phyloP scores from a whole-genome alignment of 2,113 vertebrate genomes.

The Nicator chloris region DNA sequence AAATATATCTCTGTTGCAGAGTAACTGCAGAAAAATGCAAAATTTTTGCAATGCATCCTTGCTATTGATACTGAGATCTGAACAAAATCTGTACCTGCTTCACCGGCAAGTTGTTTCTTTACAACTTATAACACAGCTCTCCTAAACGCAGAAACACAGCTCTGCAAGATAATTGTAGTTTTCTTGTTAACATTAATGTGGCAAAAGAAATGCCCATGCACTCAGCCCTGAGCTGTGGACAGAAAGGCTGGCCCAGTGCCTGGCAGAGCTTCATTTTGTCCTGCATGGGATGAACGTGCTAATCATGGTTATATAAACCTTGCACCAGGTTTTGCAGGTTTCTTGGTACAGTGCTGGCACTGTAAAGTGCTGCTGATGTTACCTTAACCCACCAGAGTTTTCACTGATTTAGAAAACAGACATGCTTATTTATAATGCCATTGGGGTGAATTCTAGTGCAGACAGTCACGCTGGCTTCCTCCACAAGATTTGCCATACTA shows the following conservation, averaged over 20 bases:
- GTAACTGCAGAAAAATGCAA: not conserved
- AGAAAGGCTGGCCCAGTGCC: not conserved
- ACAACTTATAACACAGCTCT: not conserved
- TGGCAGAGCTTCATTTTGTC: not conserved
- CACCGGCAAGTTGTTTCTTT: not conserved
- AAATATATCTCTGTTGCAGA: not conserved
- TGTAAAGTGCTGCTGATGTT: not conserved
- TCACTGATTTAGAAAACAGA: not conserved
- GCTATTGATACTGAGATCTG: not conserved
- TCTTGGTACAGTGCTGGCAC: not conserved
- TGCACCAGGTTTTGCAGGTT: not conserved
- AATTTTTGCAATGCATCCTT: not conserved
- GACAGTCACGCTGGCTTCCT: not conserved
- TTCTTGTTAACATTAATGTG: not conserved
- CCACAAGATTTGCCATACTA: not conserved
- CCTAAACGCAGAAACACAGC: not conserved
- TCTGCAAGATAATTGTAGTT: not conserved
- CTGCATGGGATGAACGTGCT: accelerated
- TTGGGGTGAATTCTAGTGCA: not conserved
- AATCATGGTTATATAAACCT: not conserved
- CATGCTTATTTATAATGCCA: not conserved
- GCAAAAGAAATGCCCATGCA: not conserved
- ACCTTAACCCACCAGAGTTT: not conserved
- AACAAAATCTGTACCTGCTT: not conserved
- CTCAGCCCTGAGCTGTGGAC: not conserved